Conservation (phyloP, 35 echinoderm and acorn worm genomes). For the Antedon bifida region DNA sequence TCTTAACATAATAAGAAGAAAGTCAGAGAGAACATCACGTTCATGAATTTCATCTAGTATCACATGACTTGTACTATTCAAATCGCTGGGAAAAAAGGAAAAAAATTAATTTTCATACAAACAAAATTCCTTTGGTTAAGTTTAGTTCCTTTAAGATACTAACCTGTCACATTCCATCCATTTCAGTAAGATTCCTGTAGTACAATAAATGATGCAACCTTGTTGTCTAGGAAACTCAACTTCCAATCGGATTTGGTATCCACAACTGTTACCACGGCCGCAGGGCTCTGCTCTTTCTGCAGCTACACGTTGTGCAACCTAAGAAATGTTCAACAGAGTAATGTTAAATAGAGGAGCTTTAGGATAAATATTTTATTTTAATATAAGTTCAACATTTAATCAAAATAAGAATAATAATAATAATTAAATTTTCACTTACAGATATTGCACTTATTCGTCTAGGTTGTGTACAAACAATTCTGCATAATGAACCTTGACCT, state of each 20-base stretch:
- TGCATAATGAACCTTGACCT: conserved; percentile 61
- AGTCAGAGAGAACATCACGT: conserved; percentile 69
- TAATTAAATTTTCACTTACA: conserved; percentile 29
- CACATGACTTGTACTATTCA: conserved; percentile 64
- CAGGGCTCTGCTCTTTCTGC: conserved; percentile 73
- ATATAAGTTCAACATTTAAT: no score
- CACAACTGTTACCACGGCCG: conserved; percentile 50
- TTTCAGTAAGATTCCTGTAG: conserved; percentile 76
- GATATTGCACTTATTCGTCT: conserved; percentile 93
- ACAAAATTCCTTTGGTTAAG: no score
- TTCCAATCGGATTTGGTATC: conserved; percentile 85
- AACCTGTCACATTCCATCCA: conserved; percentile 80
- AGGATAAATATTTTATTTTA: no score
- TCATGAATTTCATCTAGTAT: conserved; percentile 83
- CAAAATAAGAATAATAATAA: no score
- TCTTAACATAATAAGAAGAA: conserved; percentile 73
- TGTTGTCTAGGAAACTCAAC: conserved; percentile 54
- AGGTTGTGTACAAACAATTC: conserved; percentile 87
- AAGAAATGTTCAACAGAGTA: no score
- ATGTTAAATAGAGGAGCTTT: neutral
- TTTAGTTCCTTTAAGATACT: no score
- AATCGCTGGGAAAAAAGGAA: conserved; percentile 21
- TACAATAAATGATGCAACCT: conserved; percentile 91
- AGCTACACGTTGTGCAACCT: conserved; percentile 94
- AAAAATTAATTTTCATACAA: neutral